phyloP scores from a whole-genome alignment of 2,888 invertebrate genomes.

The Pterostichus madidus region DNA sequence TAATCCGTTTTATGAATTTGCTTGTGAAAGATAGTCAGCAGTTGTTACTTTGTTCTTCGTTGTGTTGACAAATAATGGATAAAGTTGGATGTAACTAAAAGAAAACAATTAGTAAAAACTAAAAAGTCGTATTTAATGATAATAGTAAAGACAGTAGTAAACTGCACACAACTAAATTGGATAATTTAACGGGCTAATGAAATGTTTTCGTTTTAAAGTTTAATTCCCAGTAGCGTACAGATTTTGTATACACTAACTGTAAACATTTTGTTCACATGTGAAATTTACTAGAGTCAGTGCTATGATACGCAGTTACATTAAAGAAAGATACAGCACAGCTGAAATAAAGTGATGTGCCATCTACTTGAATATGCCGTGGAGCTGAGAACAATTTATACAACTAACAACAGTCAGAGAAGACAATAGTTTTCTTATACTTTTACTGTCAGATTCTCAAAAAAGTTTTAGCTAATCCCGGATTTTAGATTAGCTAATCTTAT shows the following conservation, averaged over 20 bases:
- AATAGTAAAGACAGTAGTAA: constrained; percentile 50
- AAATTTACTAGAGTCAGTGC: constrained; percentile 58
- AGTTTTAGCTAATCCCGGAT: too few species aligned
- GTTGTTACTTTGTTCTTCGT: too few species aligned
- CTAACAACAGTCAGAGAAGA: too few species aligned
- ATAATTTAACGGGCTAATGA: constrained; percentile 66
- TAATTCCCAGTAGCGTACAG: constrained; percentile 65
- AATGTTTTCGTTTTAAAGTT: constrained; percentile 65
- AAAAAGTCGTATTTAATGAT: neutral
- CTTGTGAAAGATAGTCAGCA: too few species aligned
- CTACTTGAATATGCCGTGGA: too few species aligned
- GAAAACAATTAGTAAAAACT: too few species aligned
- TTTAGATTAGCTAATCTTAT: too few species aligned
- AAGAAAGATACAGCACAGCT: constrained; percentile 36
- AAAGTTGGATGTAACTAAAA: too few species aligned
- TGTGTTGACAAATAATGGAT: too few species aligned
- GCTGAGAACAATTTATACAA: neutral
- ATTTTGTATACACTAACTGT: constrained; percentile 65
- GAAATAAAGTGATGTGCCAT: neutral
- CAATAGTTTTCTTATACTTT: too few species aligned
- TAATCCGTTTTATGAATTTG: too few species aligned
- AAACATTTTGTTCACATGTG: constrained; percentile 66
- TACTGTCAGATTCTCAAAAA: too few species aligned
- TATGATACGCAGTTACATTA: constrained; percentile 52
- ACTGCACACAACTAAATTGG: constrained; percentile 60